Evolutionary conservation across 2,113 vertebrate genomes (phyloP), one percentile per base, ranked within the genome.

Genomic region (Acrocephalus arundinaceus): DNA sequence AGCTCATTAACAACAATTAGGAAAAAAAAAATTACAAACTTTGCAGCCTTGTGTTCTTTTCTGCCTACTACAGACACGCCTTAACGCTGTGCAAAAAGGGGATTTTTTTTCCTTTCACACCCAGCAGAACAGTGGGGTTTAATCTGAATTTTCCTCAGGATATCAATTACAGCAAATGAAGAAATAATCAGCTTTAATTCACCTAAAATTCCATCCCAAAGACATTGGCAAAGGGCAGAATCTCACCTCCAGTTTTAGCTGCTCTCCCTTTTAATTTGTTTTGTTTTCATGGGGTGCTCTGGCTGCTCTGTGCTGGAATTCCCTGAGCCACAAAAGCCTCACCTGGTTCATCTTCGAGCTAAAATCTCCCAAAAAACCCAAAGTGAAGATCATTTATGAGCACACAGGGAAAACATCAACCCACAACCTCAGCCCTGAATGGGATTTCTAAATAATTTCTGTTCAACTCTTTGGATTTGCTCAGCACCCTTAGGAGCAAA

Each of bases 1-100:
- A 95, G 89, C 94, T 95, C 87, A 96, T 87, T 84, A 96, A 92
- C 57, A 80, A 33, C 63, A 70, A 87, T 87, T 77, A 68, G 55
- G 71, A 17, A 62, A 67, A 61, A 39, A 39, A 39, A 71, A 70
- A 16, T 54, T 5, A 71, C 1, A 39, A 87, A 70, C 65, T 54
- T 62, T 75, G 74, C 74, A 78, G 85, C 55, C 78, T 46, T 13
- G 65, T n/a, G 46, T 23, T 68, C 5, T 55, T 20, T 63, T 23
- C n/a, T 7, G n/a, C 10, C 52, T 43, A 6, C 27, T 89, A 6
- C 35, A 80, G 65, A 30, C 28, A 33, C n/a, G 73, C 54, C 71
- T 21, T 23, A 21, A 33, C 1, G 0, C 55, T 12, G 31, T 23
- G 45, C 22, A 43, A 43, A 43, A 43, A 43, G 43, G 43, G 14